A percentile compares a stretch with the other conserved stretches of the same genome.
Conservation (phyloP, 2,113 vertebrate species). For the Gymnobelideus leadbeateri region DNA sequence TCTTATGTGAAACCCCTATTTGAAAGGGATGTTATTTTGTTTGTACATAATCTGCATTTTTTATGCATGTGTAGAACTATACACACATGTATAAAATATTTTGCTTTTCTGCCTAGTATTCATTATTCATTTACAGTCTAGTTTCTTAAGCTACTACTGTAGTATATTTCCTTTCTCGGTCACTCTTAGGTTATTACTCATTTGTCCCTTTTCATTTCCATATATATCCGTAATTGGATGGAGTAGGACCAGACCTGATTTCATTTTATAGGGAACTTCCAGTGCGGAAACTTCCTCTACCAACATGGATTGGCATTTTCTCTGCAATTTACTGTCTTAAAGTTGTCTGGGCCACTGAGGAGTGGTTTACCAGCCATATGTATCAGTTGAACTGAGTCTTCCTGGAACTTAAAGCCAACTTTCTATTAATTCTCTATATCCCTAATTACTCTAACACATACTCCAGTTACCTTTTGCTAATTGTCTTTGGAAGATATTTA, state of each 20-base stretch:
- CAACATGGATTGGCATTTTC: too few relatives aligned
- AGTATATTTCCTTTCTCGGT: constrained; percentile 49
- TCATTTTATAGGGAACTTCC: neutral
- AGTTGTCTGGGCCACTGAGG: neutral
- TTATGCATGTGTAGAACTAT: neutral
- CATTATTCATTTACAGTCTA: constrained; percentile 26
- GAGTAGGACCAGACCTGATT: neutral
- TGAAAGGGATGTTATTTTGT: neutral
- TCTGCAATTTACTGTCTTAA: neutral
- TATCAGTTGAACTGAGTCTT: neutral
- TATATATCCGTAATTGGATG: constrained; percentile 10
- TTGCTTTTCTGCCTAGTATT: neutral
- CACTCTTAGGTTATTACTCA: constrained; percentile 27
- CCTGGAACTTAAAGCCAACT: neutral
- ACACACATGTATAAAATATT: neutral
- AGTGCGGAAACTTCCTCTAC: neutral
- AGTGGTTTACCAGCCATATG: neutral
- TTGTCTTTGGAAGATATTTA: constrained; percentile 13
- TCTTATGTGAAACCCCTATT: constrained; percentile 12
- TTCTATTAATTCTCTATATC: neutral
- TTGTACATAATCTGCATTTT: neutral
- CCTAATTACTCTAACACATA: neutral
- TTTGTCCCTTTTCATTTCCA: constrained; percentile 3
- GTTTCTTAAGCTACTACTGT: constrained; percentile 28
- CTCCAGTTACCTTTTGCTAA: constrained; percentile 37